Base-by-base conservation (phyloP, 1,140 invertebrate genomes). In the Drosophila pseudoobscura region DNA sequence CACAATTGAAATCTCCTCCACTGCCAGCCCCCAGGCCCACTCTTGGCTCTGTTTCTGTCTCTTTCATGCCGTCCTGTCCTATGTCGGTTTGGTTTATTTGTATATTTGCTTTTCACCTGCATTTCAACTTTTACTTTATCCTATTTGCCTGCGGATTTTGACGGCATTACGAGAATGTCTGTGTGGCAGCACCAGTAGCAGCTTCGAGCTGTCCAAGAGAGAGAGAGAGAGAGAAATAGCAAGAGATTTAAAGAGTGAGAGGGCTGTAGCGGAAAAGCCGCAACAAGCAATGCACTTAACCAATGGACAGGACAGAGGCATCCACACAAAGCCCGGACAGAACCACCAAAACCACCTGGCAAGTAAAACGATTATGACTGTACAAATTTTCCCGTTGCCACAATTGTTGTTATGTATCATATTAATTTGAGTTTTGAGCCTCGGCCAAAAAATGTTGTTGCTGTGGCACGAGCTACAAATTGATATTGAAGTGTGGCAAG, bases 141-240 rank as follows among this genome's bases (percentile, higher is more conserved):
- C 59, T 80, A 63, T 85, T 84, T 85, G 76, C 62, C 62, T 76
- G 74, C 47, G 64, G 82, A 64, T 80, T 68, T 58, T 58, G 54
- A 65, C 54, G 59, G 60, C 50, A 73, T 74, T 57, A 63, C 59
- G 39, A 65, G 51, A 46, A 20, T 22, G 53, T 35, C 15, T 43
- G 53, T 54, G 58, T 49, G 44, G 29, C 29, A 41, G 50, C 22
- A 29, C 41, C 31, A 31, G 46, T 29, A 7, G 29, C 1, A 15
- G 5, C 29, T 9, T 39, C 17, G 7, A 7, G 17, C 7, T 41
- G 50, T 17, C n/a, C 20, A 22, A 4, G 52, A 22, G 26, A 50
- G 49, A 49, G 43, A 4, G 51, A 68, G 13, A 24, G 24, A 24
- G 24, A 29, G 45, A 24, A 26, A 44, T 50, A 35, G 43, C 64